Evolutionary conservation across 2,797 vertebrate genomes (phyloP).

Genomic region (Toxotes lorentzi): DNA sequence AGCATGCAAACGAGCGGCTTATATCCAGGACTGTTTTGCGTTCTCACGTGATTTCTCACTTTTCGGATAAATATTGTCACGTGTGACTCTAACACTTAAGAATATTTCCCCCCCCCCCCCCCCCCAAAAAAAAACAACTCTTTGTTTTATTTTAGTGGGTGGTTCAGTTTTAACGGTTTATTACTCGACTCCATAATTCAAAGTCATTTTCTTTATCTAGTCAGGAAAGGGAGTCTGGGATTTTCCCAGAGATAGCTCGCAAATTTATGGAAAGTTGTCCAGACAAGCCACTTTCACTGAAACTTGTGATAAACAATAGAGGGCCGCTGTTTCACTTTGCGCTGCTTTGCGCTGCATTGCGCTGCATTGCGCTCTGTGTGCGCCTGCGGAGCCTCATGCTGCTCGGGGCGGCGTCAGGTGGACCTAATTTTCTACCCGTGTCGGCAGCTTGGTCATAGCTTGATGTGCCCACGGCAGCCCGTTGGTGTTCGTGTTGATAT

Average conservation of each 20-base stretch:
- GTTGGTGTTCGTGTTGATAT: constrained; percentile 18
- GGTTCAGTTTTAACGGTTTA: not conserved
- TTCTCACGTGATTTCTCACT: not conserved
- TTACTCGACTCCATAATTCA: not conserved
- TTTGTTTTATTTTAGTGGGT: not conserved
- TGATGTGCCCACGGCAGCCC: not conserved
- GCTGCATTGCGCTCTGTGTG: not conserved
- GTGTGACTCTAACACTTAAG: constrained; percentile 4
- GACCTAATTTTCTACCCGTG: not conserved
- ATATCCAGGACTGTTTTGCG: not conserved
- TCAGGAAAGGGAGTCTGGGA: not conserved
- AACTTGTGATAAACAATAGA: not conserved
- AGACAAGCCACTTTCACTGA: not conserved
- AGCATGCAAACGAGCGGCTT: constrained; percentile 53
- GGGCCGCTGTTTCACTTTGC: constrained; percentile 38
- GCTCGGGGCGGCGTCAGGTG: constrained; percentile 32
- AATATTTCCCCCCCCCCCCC: not conserved
- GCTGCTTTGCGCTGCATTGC: constrained; percentile 8
- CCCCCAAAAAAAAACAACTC: no score
- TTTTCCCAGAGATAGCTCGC: not conserved
- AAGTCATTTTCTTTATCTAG: not conserved
- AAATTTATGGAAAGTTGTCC: constrained; percentile 29
- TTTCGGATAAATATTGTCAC: constrained; percentile 2
- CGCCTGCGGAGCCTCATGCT: not conserved
- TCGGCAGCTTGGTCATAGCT: not conserved